Evolutionary conservation across 2,113 vertebrate species (phyloP), one percentile per base, ranked within the genome.

Genomic region (Nannobrachium achirus): DNA sequence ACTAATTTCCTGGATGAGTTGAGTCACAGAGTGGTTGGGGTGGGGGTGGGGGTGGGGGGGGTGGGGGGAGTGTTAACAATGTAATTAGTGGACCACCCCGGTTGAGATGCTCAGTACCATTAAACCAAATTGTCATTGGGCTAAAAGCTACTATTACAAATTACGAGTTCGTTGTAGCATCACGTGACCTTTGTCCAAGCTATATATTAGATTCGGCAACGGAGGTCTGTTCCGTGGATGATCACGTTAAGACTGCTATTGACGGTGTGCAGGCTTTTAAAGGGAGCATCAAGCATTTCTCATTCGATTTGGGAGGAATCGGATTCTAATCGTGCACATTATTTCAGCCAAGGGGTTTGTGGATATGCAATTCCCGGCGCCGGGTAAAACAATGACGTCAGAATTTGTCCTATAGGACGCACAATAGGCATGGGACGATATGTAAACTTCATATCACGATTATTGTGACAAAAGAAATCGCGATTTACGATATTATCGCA

Each of bases 241-340:
- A 70, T 67, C 25, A 61, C 49, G 65, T 66, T 10, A 56, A 49
- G 18, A 6, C 48, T 11, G 10, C 46, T 45, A 51, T 71, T 73
- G 75, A 56, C 59, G 56, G 18, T 2, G 48, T 8, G 11, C 15
- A 49, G 25, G 53, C 41, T 69, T 80, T 75, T 51, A 69, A 81
- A 59, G 76, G 16, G 33, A 56, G 57, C 66, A 57, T 66, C 48
- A 45, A 63, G 41, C 61, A 56, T 44, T 62, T 81, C 70, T 68
- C 68, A 81, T 88, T 88, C 64, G 68, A 75, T 89, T 83, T 75
- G 73, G 62, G 71, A 85, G 60, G 70, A 81, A 72, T 78, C 51
- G 63, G 87, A 85, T 81, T 70, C 53, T 57, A 77, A 83, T 86
- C 81, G 42, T 63, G 61, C 73, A 42, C 1, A 40, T 69, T 70